Conservation (phyloP, 2,113 vertebrate species). For the Amblyornis subalaris region DNA sequence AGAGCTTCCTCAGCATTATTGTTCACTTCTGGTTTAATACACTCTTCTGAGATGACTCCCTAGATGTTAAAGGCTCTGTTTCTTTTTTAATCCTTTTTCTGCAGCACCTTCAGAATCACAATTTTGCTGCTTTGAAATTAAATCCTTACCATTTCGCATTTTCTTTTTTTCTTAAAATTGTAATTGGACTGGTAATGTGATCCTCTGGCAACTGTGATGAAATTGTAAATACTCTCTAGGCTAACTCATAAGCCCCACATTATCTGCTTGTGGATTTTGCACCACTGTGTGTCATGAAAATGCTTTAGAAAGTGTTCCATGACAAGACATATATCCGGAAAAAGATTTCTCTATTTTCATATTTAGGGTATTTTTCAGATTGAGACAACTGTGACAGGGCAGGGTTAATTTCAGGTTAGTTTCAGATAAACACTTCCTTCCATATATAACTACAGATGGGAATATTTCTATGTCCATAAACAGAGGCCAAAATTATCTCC, state of each 20-base stretch:
- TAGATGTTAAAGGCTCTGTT: background rate
- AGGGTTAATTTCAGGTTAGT: background rate
- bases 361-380: background rate
- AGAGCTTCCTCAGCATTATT: background rate
- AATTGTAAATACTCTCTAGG: background rate
- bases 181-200: background rate
- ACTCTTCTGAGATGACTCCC: background rate
- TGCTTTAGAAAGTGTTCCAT: background rate
- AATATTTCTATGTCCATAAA: background rate
- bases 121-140: background rate
- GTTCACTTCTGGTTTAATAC: background rate
- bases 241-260: background rate
- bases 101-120: background rate
- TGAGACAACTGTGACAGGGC: background rate
- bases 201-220: background rate
- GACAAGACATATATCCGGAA: background rate
- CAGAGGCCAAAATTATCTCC: background rate
- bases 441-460: background rate
- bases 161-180: background rate
- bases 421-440: background rate
- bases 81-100: background rate
- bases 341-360: background rate
- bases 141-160: background rate
- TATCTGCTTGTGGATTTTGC: background rate
- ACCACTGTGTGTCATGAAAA: background rate